Evolutionary conservation across 2,888 invertebrate genomes (phyloP), one percentile per base, ranked within the genome.

Genomic region (Exocentrus adspersus): DNA sequence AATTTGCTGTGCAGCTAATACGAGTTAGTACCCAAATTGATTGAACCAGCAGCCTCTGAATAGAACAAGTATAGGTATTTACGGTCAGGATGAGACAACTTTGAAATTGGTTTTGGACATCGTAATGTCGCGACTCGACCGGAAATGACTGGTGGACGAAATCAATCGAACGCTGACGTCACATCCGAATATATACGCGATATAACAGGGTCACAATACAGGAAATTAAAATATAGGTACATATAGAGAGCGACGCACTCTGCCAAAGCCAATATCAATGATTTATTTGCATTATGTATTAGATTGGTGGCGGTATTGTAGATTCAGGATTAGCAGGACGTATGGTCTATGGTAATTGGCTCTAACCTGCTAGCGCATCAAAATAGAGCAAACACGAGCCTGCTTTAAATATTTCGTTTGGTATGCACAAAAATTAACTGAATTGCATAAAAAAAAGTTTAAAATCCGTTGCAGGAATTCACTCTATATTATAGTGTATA

Each of bases 181-280:
- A 76, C 74, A 69, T 73, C 72, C 75, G 72, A 70, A 70, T 75
- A 74, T 72, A 71, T 76, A 72, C 72, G 71, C 75, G 75, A 77
- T 77, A 78, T 80, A 79, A 81, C 79, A 75, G 79, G 75, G 76
- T 73, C 76, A 79, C 78, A 79, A 78, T 77, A 80, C 82, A 81
- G 82, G 82, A 82, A 82, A 82, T 82, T 82, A 81, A 82, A 82
- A 81, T 80, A 77, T 77, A 78, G 74, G 72, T 75, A 78, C 79
- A 77, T 77, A 76, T 75, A 77, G 10, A 77, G 10, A 12, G 71
- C 70, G 67, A 56, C 62, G 64, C 65, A 52, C 52, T 51, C 32
- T 57, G 43, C 50, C 58, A 51, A 61, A 62, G 57, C 63, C 63
- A 58, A 65, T 65, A 62, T 63, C 61, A 64, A 56, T 71, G 66